A percentile compares a stretch with the other conserved stretches of the same genome.
These are phyloP conservation scores for Mylabris sibirica DNA, from an alignment of 2,888 invertebrate species.

Conservation along the genomic window DNA sequence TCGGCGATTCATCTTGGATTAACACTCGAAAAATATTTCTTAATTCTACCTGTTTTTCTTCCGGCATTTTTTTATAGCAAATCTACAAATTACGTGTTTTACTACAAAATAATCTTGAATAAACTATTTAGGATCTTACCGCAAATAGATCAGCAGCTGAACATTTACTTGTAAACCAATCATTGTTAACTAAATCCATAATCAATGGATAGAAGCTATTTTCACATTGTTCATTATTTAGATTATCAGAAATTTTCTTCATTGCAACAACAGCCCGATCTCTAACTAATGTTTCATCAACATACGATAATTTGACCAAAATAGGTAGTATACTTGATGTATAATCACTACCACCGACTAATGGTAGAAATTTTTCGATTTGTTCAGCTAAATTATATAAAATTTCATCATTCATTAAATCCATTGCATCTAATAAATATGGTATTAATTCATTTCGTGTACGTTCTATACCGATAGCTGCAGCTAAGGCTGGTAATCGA, in stretches of 20 bases:
- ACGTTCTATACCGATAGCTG: slow-evolving; percentile 47
- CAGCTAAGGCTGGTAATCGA: slow-evolving; percentile 49
- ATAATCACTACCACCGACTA: slow-evolving; percentile 54
- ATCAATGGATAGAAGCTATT: slow-evolving; percentile 47
- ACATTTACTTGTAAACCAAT: slow-evolving; percentile 53
- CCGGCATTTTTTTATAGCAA: slow-evolving; percentile 50
- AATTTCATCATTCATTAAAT: slow-evolving; percentile 52
- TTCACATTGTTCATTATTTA: slow-evolving; percentile 47
- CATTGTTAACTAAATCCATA: slow-evolving; percentile 44
- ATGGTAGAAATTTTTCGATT: slow-evolving; percentile 50
- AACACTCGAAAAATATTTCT: slow-evolving; percentile 49
- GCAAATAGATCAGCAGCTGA: slow-evolving; percentile 47
- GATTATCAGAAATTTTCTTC: slow-evolving; percentile 42
- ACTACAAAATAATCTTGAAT: background rate
- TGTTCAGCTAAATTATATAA: slow-evolving; percentile 51
- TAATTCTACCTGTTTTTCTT: slow-evolving; percentile 48
- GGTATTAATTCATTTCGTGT: slow-evolving; percentile 53
- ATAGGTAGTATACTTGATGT: slow-evolving; percentile 49
- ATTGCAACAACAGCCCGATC: slow-evolving; percentile 51
- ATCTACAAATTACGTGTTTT: slow-evolving; percentile 40
- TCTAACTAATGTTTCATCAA: slow-evolving; percentile 53
- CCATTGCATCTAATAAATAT: slow-evolving; percentile 48
- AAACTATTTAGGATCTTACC: slow-evolving; percentile 37
- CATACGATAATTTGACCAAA: slow-evolving; percentile 49
- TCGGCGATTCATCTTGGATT: slow-evolving; percentile 53